A percentile compares a stretch with the other conserved stretches of the same genome.
Conservation (phyloP, 2,113 vertebrate genomes). For the Clarias gariepinus region DNA sequence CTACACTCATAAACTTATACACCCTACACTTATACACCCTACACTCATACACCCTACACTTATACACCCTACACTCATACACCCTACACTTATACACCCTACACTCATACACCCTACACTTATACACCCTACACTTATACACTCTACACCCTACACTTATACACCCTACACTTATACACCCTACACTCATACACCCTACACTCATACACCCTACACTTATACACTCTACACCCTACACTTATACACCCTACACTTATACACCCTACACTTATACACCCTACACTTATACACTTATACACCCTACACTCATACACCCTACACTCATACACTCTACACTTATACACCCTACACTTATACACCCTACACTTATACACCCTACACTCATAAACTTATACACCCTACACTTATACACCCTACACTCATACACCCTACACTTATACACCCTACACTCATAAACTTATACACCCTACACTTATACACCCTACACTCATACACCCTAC, state of each 20-base stretch:
- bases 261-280: not conserved
- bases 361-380: not conserved
- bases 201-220: not conserved
- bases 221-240: not conserved
- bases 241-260: not conserved
- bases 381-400: not conserved
- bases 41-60: not conserved
- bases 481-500: not conserved
- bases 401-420: not conserved
- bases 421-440: not conserved
- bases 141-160: too few relatives aligned
- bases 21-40: not conserved
- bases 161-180: not conserved
- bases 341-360: too few relatives aligned
- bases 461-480: not conserved
- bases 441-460: too few relatives aligned
- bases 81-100: not conserved
- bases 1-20: too few relatives aligned
- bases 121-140: too few relatives aligned
- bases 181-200: not conserved
- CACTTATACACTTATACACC: too few relatives aligned
- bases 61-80: not conserved
- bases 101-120: too few relatives aligned
- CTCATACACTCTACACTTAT: too few relatives aligned
- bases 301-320: not conserved